Base-by-base conservation (phyloP, 2,113 vertebrate species). In the Gambusia affinis region DNA sequence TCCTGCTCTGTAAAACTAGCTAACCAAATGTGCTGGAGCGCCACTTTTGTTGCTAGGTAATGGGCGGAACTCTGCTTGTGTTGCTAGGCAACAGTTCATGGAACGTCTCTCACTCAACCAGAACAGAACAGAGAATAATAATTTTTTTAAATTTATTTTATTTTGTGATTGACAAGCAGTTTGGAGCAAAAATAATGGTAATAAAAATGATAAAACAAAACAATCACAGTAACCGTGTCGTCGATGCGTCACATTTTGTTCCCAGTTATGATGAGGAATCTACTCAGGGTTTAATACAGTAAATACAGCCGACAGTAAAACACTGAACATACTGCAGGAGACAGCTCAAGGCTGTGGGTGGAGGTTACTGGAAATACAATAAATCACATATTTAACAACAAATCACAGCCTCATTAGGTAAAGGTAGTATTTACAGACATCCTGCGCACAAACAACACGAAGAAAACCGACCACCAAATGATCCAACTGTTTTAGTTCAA, bases 201-300 rank as follows among this genome's bases (percentile, higher is more conserved):
- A 7, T 33, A n/a, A 44, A 17, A 42, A 67, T 15, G 7, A 14
- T 28, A 19, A 42, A 28, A 67, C 15, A 66, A 35, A 67, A 15
- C 3, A 39, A 12, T 19, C 29, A 57, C 80, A 82, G 42, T 72
- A 60, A 78, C 60, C 66, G 54, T 19, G 12, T 69, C 60, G 15
- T 19, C 64, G n/a, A 66, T 63, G 79, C 15, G 64, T 75, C 69
- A 87, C 76, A 80, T 73, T 76, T 70, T 64, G 66, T 82, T 83
- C 85, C 82, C 78, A 71, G 44, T 39, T 65, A 51, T 42, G 51
- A n/a, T 2, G 44, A 47, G 44, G 44, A 42, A 47, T 47, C 44
- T 17, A 47, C 44, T 19, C 44, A 2, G 44, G 14, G 44, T 47
- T 47, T 47, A 47, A 47, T 19, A 19, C 24, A 27, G 27, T 27